Evolutionary conservation across 1,140 invertebrate genomes (phyloP).

Genomic region (Caenorhabditis briggsae): DNA sequence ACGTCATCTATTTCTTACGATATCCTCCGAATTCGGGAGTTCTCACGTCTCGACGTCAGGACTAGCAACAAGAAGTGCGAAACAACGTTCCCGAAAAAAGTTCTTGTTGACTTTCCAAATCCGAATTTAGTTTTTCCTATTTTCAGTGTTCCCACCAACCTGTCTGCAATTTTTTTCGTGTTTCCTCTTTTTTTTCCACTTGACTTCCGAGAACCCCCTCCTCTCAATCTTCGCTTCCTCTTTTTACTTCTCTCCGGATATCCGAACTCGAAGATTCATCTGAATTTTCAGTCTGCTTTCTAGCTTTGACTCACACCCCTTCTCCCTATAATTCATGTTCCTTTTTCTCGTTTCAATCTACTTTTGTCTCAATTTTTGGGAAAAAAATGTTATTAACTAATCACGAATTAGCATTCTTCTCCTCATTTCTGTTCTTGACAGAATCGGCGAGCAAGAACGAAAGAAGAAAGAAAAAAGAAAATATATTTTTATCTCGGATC

Average conservation of each 20-base stretch:
- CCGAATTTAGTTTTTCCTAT: not conserved
- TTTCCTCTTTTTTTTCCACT: not conserved
- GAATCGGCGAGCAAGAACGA: not conserved
- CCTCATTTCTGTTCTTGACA: slow-evolving; percentile 1
- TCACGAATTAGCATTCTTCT: not conserved
- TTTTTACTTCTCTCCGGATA: not conserved
- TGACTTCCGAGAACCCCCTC: not conserved
- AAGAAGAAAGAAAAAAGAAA: not conserved
- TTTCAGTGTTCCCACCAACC: not conserved
- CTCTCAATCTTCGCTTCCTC: slow-evolving; percentile 1
- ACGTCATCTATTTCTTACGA: too few relatives aligned
- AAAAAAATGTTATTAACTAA: not conserved
- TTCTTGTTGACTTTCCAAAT: not conserved
- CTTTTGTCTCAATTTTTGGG: not conserved
- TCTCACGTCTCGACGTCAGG: not conserved
- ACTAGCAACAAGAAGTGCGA: not conserved
- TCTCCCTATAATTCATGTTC: not conserved
- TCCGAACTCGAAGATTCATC: not conserved
- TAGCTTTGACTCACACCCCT: not conserved
- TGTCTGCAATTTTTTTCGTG: slow-evolving; percentile 7
- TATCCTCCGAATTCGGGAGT: not conserved
- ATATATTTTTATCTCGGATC: not conserved
- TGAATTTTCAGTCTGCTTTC: not conserved
- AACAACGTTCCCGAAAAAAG: not conserved
- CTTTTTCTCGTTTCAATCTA: not conserved